Evolutionary conservation across 2,888 invertebrate species (phyloP).

Genomic region (Chloroclysta siterata): DNA sequence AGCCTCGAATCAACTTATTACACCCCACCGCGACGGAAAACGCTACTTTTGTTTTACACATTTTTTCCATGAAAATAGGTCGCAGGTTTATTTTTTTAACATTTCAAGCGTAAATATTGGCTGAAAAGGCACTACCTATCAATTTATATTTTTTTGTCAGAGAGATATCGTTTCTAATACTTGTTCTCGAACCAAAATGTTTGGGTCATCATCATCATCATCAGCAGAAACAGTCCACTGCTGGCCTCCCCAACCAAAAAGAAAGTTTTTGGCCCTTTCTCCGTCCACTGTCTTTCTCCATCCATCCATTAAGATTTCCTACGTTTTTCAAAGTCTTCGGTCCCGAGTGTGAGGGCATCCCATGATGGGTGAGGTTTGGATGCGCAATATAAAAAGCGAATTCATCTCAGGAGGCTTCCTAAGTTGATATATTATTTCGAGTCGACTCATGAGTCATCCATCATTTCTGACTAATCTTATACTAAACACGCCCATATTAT

Average conservation of each 20-base stretch:
- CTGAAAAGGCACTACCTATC: constrained; percentile 14
- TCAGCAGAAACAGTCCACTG: too few relatives aligned
- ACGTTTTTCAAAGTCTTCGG: too few relatives aligned
- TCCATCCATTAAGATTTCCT: too few relatives aligned
- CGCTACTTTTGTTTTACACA: constrained; percentile 33
- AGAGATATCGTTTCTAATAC: not conserved
- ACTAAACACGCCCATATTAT: not conserved
- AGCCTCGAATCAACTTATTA: constrained; percentile 40
- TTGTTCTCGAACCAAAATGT: not conserved
- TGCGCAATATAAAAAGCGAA: not conserved
- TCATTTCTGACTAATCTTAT: not conserved
- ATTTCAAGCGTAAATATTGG: constrained; percentile 23
- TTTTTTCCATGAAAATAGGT: constrained; percentile 29
- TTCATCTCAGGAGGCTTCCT: not conserved
- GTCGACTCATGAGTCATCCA: not conserved
- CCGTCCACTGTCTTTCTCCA: too few relatives aligned
- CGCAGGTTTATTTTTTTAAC: constrained; percentile 25
- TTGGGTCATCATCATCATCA: too few relatives aligned
- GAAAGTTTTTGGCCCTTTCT: not conserved
- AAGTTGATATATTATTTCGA: too few relatives aligned
- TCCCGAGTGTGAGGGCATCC: too few relatives aligned
- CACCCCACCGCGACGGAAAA: constrained; percentile 31
- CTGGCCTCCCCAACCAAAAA: too few relatives aligned
- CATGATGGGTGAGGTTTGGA: too few relatives aligned
- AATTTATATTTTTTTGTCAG: constrained; percentile 1